These are phyloP conservation scores for Drosophila anceps DNA, from an alignment of 2,888 invertebrate genomes.

Conservation along the genomic window DNA sequence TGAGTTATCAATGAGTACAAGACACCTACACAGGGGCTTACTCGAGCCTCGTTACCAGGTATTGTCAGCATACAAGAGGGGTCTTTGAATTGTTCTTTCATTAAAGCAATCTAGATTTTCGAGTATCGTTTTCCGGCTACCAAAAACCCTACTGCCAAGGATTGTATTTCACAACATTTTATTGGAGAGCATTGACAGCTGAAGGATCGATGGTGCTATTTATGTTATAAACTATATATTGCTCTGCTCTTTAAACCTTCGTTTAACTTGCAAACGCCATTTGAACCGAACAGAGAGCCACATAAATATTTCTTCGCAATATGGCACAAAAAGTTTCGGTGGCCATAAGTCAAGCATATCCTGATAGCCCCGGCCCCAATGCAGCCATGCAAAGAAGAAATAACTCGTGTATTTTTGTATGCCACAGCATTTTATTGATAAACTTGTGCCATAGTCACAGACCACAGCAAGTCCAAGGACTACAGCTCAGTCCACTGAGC, in stretches of 20 bases:
- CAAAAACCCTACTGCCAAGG: slow-evolving; percentile 2
- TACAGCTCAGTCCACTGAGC: slow-evolving; percentile 37
- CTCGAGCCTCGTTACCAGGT: slow-evolving; percentile 29
- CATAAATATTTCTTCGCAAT: slow-evolving; percentile 56
- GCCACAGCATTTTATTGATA: slow-evolving; percentile 79
- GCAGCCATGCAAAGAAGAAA: slow-evolving; percentile 75
- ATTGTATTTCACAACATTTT: slow-evolving; percentile 52
- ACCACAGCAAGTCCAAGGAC: slow-evolving; percentile 48
- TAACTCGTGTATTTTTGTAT: slow-evolving; percentile 75
- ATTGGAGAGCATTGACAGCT: slow-evolving; percentile 55
- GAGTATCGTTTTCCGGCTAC: slow-evolving; percentile 65
- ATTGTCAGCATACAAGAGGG: slow-evolving; percentile 30
- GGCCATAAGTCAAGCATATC: slow-evolving; percentile 65
- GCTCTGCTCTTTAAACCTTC: slow-evolving; percentile 19
- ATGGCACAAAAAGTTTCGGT: slow-evolving; percentile 63
- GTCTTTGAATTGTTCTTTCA: slow-evolving; percentile 37
- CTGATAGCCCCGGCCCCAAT: slow-evolving; percentile 53
- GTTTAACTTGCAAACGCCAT: slow-evolving; percentile 30
- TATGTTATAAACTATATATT: slow-evolving; percentile 30
- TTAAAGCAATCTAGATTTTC: slow-evolving; percentile 43
- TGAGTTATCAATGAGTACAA: slow-evolving; percentile 67
- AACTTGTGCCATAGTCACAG: slow-evolving; percentile 58
- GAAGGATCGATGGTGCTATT: slow-evolving; percentile 38
- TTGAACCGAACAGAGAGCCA: slow-evolving; percentile 39
- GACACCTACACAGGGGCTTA: slow-evolving; percentile 53